Evolutionary conservation across 2,797 vertebrate species (phyloP), one percentile per base, ranked within the genome.

Genomic region (Pyrocephalus nanus): DNA sequence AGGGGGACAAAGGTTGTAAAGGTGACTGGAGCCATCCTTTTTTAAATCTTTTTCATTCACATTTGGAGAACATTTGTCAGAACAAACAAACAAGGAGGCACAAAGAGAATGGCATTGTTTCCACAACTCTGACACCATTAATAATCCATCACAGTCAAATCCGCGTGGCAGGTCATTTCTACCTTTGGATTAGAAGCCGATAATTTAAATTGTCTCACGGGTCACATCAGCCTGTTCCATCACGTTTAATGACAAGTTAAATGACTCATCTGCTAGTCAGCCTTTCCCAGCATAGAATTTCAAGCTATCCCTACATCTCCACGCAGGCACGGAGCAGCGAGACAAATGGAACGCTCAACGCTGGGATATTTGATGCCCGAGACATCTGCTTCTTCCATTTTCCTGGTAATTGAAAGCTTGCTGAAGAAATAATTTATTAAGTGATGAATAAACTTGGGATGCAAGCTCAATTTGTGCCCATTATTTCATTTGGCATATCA

Each of bases 321-420:
- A 22, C 5, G 42, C 75, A 69, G 81, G 79, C 55, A 71, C 12
- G 1, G 61, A 89, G 21, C 81, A 91, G 84, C 2, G 6, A 94
- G 90, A 82, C 76, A 81, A 93, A 96, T 47, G 51, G 78, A 93
- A 89, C 4, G 2, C 83, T 76, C 38, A 2, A 42, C 5, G 5
- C 77, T 42, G 80, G 77, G 90, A 79, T 93, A 95, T 86, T 40
- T 79, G 94, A 94, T 79, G 90, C 88, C 80, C 0, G 1, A 89
- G 83, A 92, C 83, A 93, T 79, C 90, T 85, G 88, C 67, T 90
- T 32, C 93, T 92, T 89, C 93, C 57, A 85, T 85, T 95, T 92
- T 71, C 71, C 90, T 87, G 61, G 53, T 96, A 95, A 96, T 91
- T 95, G 93, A 96, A 95, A 95, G 93, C 92, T 84, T 88, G 73